A percentile compares a stretch with the other conserved stretches of the same genome.
Conservation (phyloP, 1,140 invertebrate genomes). For the Holcopasites calliopsidis region DNA sequence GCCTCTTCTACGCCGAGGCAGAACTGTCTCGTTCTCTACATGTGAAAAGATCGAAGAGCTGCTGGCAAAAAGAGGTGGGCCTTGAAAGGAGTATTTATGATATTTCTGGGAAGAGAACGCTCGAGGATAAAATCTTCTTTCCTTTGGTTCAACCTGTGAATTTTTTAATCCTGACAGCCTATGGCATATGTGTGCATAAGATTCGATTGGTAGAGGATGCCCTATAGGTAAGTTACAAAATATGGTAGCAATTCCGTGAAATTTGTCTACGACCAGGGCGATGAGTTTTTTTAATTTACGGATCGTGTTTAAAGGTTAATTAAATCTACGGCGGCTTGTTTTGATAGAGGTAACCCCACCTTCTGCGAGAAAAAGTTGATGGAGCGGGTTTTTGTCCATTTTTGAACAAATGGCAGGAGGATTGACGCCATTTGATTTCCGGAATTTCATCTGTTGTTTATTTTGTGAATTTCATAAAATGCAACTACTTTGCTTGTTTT, state of each 20-base stretch:
- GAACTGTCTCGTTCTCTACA: not conserved
- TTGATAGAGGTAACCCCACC: not conserved
- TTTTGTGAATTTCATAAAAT: too few relatives aligned
- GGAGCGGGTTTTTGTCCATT: too few relatives aligned
- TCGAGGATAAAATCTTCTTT: not conserved
- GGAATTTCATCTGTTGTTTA: too few relatives aligned
- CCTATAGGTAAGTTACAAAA: not conserved
- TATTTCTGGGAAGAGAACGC: not conserved
- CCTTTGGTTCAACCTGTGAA: not conserved
- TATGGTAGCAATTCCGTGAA: not conserved
- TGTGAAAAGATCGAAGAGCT: not conserved
- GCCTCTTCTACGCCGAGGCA: not conserved
- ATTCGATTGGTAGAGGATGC: too few relatives aligned
- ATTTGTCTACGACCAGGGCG: not conserved
- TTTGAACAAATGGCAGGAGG: too few relatives aligned
- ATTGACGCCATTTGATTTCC: too few relatives aligned
- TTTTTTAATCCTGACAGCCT: not conserved
- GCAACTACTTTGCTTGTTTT: too few relatives aligned
- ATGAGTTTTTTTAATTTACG: not conserved
- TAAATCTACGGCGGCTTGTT: not conserved
- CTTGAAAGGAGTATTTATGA: slow-evolving; percentile 1
- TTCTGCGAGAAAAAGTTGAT: not conserved
- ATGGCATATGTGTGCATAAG: too few relatives aligned
- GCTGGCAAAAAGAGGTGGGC: not conserved
- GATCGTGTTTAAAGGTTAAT: slow-evolving; percentile 7